Conservation (phyloP, 2,888 invertebrate species). For the Drosophila quinaria region DNA sequence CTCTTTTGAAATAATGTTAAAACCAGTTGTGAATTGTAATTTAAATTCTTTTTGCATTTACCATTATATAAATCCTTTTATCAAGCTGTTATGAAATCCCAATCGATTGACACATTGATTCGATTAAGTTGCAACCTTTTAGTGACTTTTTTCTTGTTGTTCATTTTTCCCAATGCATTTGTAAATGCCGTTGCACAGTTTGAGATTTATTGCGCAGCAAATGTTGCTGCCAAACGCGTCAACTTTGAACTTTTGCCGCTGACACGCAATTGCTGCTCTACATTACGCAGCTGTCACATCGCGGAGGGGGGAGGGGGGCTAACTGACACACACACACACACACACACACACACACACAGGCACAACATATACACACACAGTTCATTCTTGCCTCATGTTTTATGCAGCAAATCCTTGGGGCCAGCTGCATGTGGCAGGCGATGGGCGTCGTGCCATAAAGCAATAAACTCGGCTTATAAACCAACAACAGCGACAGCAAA, state of each 20-base stretch:
- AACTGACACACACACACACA: conserved; percentile 16
- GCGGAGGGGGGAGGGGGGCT: background rate
- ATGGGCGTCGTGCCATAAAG: conserved; percentile 60
- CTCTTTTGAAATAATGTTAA: background rate
- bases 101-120: conserved; percentile 18
- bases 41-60: no score
- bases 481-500: conserved; percentile 24
- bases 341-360: background rate
- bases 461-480: conserved; percentile 72
- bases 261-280: conserved; percentile 59
- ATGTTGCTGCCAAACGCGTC: conserved; percentile 52
- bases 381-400: conserved; percentile 48
- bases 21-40: background rate
- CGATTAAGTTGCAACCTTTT: conserved; percentile 31
- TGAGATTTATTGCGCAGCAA: conserved; percentile 57
- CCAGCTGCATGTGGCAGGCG: conserved; percentile 52
- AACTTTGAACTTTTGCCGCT: conserved; percentile 65
- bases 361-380: background rate
- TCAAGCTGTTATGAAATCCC: conserved; percentile 3
- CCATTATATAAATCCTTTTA: background rate
- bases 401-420: conserved; percentile 58
- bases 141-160: conserved; percentile 8
- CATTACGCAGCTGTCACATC: conserved; percentile 46
- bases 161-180: conserved; percentile 36
- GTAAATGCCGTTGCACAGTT: conserved; percentile 18